phyloP scores from a whole-genome alignment of 2,888 invertebrate species.

The Prosapia bicincta region DNA sequence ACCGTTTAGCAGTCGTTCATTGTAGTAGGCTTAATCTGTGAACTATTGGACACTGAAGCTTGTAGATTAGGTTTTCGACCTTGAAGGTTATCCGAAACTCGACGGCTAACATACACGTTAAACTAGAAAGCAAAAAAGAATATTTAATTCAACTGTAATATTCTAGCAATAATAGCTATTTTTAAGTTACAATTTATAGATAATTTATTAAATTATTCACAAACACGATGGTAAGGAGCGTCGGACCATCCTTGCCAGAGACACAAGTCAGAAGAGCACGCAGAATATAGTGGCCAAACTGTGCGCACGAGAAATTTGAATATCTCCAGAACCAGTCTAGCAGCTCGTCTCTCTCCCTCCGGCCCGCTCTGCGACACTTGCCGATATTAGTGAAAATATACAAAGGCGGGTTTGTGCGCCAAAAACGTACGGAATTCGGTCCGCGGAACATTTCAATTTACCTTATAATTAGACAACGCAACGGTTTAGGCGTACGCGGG shows the following conservation, averaged over 20 bases:
- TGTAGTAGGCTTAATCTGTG: too few species aligned
- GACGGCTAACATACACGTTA: too few species aligned
- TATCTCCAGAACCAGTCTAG: conserved; percentile 22
- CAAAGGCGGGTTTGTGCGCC: background rate
- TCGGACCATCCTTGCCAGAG: background rate
- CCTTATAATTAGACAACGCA: background rate
- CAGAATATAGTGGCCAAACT: background rate
- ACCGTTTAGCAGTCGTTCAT: too few species aligned
- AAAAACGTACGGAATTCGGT: conserved; percentile 10
- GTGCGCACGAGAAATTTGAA: conserved; percentile 19
- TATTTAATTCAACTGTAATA: too few species aligned
- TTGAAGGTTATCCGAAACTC: too few species aligned
- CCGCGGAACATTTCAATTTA: conserved; percentile 20
- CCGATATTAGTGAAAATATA: conserved; percentile 22
- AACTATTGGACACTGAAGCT: too few species aligned
- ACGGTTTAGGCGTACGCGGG: background rate
- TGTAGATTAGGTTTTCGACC: too few species aligned
- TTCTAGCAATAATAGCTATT: too few species aligned
- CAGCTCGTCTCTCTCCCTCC: background rate
- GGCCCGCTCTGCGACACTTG: conserved; percentile 8
- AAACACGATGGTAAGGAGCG: too few species aligned
- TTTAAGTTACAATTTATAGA: too few species aligned
- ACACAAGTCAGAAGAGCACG: background rate
- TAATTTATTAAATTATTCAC: too few species aligned
- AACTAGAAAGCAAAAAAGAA: too few species aligned